These are phyloP conservation scores for Synergus laeviventris DNA, from an alignment of 2,888 invertebrate species.

Conservation along the genomic window DNA sequence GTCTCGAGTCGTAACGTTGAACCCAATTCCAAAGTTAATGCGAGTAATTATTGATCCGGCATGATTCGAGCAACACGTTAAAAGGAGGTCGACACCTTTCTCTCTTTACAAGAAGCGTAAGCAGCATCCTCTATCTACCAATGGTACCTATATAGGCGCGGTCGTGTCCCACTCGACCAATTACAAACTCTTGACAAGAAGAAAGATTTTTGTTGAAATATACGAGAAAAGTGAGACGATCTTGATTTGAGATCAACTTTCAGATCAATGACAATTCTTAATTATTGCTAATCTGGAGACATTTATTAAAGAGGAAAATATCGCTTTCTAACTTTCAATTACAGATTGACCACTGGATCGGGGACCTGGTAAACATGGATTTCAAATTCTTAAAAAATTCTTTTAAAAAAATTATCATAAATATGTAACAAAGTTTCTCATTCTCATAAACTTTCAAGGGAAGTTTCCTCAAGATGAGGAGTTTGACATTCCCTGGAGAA, in stretches of 20 bases:
- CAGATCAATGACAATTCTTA: neutral
- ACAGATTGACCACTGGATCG: neutral
- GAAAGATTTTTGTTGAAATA: neutral
- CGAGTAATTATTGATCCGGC: constrained; percentile 55
- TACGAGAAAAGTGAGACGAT: neutral
- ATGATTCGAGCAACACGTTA: constrained; percentile 56
- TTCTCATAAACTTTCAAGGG: neutral
- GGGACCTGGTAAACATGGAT: neutral
- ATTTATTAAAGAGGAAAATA: neutral
- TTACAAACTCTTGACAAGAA: neutral
- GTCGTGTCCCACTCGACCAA: constrained; percentile 28
- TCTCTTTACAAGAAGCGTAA: constrained; percentile 59
- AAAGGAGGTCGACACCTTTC: constrained; percentile 72
- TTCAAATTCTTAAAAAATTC: neutral
- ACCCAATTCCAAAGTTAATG: constrained; percentile 56
- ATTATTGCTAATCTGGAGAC: constrained; percentile 1
- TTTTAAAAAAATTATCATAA: neutral
- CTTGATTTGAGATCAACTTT: neutral
- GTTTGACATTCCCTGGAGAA: neutral
- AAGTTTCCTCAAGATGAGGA: neutral
- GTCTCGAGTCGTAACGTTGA: constrained; percentile 54
- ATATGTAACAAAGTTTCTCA: neutral
- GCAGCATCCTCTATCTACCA: constrained; percentile 49
- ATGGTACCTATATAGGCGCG: constrained; percentile 50
- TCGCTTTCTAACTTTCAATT: neutral